Base-by-base conservation (phyloP, 2,113 vertebrate genomes). In the Apus apus region DNA sequence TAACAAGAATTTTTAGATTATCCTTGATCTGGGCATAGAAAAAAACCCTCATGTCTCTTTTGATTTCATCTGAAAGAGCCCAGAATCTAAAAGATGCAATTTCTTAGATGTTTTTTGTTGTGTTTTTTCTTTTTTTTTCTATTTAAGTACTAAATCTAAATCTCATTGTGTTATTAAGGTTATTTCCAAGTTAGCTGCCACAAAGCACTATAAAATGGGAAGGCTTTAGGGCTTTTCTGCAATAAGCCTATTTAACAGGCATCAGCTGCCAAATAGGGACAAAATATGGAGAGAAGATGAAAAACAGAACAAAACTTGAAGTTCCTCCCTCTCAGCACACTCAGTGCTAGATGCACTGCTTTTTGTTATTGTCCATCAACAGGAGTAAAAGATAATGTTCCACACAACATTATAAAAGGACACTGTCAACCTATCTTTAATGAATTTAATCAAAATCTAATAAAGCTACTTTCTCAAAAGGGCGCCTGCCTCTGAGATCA, bases 401-500 rank as follows among this genome's bases (percentile, higher is more conserved):
- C 34, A 65, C 92, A 57, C 57, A 67, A 54, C 90, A 89, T 94
- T 94, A 84, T 93, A 94, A 96, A 89, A 92, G 68, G 61, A 94
- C 83, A 70, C 57, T 58, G 56, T 65, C 96, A 92, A 91, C 70
- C 76, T 46, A 84, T 46, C 66, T 89, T 84, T 93, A 94, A 94
- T 90, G 87, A 94, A 97, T 95, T 93, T 87, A 89, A 96, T 85
- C 61, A 87, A 89, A 92, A 94, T 72, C 68, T 92, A 96, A 97
- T 97, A 96, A 96, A 96, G 48, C 61, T 96, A 92, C 90, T 92
- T 95, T 95, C 83, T 84, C 79, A 80, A 96, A 95, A 95, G 94
- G 90, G 87, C 93, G 94, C 95, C 92, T 97, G 67, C 83, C 73
- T 95, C 93, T 93, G 94, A 96, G 94, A 91, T 97, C 95, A 96